Conservation (phyloP, 2,888 invertebrate species). For the Caenorhabditis wallacei region DNA sequence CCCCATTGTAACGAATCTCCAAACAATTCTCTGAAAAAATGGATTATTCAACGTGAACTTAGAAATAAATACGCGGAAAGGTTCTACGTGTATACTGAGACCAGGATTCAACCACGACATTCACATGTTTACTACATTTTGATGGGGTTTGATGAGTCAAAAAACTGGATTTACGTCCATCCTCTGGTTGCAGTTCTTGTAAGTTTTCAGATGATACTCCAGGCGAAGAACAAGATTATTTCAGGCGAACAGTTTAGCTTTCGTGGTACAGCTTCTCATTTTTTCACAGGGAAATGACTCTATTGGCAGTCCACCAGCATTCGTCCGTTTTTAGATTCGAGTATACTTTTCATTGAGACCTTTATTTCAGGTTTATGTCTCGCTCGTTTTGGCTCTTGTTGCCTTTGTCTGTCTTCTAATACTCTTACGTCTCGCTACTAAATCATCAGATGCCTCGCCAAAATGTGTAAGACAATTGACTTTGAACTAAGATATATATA, state of each 20-base stretch:
- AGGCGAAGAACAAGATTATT: not conserved
- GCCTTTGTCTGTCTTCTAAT: not conserved
- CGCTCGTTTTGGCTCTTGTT: conserved; percentile 1
- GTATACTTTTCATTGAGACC: not conserved
- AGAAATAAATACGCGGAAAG: not conserved
- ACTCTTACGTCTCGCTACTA: conserved; percentile 29
- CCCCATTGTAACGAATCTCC: conserved; percentile 99
- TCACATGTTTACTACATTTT: conserved; percentile 11
- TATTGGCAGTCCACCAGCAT: conserved; percentile 19
- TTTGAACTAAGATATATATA: not conserved
- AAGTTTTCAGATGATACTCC: not conserved
- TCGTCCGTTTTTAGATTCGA: not conserved
- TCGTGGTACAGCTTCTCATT: conserved; percentile 48
- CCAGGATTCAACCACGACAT: no score
- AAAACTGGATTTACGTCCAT: conserved; percentile 48
- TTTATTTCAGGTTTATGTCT: conserved; percentile 27
- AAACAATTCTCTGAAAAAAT: conserved; percentile 90
- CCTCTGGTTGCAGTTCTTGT: conserved; percentile 43
- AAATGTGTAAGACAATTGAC: conserved; percentile 9
- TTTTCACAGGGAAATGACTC: conserved; percentile 45
- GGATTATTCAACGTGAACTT: conserved; percentile 2
- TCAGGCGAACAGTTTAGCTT: conserved; percentile 49
- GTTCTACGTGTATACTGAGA: no score
- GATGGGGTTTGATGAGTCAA: conserved; percentile 49
- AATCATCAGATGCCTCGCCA: conserved; percentile 8